These are phyloP conservation scores for Pholis gunnellus DNA, from an alignment of 2,113 vertebrate species.

Conservation along the genomic window DNA sequence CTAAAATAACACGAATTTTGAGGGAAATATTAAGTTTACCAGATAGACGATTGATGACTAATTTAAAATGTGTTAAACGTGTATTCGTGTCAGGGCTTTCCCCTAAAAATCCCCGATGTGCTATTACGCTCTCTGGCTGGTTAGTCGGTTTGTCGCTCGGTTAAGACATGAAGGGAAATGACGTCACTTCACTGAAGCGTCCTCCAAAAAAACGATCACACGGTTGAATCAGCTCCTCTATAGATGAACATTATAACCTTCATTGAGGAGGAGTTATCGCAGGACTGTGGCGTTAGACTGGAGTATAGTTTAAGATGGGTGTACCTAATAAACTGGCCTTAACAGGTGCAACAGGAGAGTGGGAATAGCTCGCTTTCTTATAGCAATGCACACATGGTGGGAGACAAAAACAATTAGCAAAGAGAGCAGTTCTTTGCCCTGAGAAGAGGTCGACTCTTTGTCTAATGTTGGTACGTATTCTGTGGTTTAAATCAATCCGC, in stretches of 20 bases:
- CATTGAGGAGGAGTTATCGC: neutral
- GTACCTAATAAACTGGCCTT: neutral
- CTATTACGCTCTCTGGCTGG: neutral
- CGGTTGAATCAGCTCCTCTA: neutral
- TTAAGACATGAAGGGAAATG: neutral
- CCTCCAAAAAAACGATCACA: neutral
- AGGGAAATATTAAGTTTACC: neutral
- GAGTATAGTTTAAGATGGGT: neutral
- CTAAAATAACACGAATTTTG: neutral
- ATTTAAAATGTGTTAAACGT: neutral
- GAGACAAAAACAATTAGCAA: too few species aligned
- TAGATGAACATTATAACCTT: neutral
- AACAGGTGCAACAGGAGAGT: neutral
- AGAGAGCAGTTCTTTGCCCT: too few species aligned
- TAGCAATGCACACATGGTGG: too few species aligned
- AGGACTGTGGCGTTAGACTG: neutral
- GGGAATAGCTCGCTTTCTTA: neutral
- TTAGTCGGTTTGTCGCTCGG: neutral
- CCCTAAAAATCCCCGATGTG: neutral
- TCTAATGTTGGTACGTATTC: too few species aligned
- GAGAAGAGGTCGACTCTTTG: too few species aligned
- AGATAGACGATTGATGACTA: neutral
- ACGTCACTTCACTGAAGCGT: neutral
- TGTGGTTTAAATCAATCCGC: too few species aligned
- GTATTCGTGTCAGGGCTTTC: neutral